Evolutionary conservation across 2,113 vertebrate genomes (phyloP).

Genomic region (cattle (Bos taurus)): DNA sequence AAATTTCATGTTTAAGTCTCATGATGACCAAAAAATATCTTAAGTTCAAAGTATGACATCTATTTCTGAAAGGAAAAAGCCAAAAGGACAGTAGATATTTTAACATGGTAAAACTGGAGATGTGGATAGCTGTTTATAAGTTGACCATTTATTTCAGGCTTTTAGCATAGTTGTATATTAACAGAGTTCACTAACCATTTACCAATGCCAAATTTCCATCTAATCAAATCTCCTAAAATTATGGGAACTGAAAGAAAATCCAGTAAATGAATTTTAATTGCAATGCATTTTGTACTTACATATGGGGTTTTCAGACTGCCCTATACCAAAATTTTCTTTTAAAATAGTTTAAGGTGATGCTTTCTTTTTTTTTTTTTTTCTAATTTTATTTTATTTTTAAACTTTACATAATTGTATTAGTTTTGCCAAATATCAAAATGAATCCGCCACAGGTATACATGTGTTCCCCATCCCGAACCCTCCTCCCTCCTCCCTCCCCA

Average conservation of each 20-base stretch:
- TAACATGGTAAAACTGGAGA: neutral
- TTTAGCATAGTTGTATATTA: neutral
- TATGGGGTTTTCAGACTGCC: neutral
- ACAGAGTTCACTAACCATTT: neutral
- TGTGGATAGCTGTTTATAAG: neutral
- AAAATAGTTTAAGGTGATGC: neutral
- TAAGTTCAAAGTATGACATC: constrained; percentile 20
- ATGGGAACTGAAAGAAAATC: neutral
- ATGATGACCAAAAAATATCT: neutral
- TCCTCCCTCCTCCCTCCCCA: too few relatives aligned
- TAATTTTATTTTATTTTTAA: too few relatives aligned
- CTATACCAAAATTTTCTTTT: neutral
- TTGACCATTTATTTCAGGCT: neutral
- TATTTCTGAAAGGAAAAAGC: constrained; percentile 40
- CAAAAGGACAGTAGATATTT: constrained; percentile 17
- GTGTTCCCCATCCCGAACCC: too few relatives aligned
- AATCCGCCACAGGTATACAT: too few relatives aligned
- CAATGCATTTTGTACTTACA: neutral
- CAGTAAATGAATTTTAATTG: neutral
- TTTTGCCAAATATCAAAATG: too few relatives aligned
- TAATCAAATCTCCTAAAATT: neutral
- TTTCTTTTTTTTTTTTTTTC: too few relatives aligned
- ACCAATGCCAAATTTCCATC: neutral
- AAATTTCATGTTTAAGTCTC: constrained; percentile 14
- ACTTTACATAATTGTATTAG: too few relatives aligned